Percentiles rank a stretch among this genome's conserved stretches.
These are phyloP conservation scores for Coreoperca whiteheadi DNA, from an alignment of 2,113 vertebrate species.

Conservation along the genomic window DNA sequence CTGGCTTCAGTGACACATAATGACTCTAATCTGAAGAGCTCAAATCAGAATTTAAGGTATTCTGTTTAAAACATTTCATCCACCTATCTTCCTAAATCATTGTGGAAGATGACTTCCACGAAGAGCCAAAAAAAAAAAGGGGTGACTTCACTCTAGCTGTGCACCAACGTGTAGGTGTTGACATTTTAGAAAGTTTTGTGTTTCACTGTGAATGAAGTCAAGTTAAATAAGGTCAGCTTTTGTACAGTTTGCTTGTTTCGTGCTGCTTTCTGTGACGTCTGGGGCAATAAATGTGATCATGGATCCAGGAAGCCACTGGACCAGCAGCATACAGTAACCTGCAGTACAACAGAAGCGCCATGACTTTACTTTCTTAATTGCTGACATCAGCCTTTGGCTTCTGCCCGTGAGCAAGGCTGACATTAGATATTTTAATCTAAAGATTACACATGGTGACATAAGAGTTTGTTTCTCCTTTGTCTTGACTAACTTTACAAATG, in stretches of 20 bases:
- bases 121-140: slow-evolving; percentile 19
- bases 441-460: slow-evolving; percentile 20
- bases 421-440: slow-evolving; percentile 18
- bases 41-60: slow-evolving; percentile 16
- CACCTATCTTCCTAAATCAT: slow-evolving; percentile 9
- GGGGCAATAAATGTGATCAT: slow-evolving; percentile 32
- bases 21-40: slow-evolving; percentile 21
- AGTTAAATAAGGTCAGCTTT: slow-evolving; percentile 40
- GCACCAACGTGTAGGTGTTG: slow-evolving; percentile 14
- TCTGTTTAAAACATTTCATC: slow-evolving; percentile 1
- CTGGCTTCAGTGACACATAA: slow-evolving; percentile 19
- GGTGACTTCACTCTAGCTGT: slow-evolving; percentile 12
- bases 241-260: slow-evolving; percentile 47
- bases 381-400: slow-evolving; percentile 30
- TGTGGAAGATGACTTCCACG: slow-evolving; percentile 24
- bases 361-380: slow-evolving; percentile 20
- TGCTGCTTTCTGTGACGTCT: slow-evolving; percentile 34
- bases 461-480: slow-evolving; percentile 27
- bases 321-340: slow-evolving; percentile 10
- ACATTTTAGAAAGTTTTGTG: slow-evolving; percentile 29
- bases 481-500: slow-evolving; percentile 19
- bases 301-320: slow-evolving; percentile 25
- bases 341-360: slow-evolving; percentile 13
- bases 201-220: slow-evolving; percentile 69
- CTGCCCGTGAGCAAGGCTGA: slow-evolving; percentile 22